These are phyloP conservation scores for Gnathonemus echidnorhynchus DNA, from an alignment of 2,113 vertebrate genomes.

Conservation along the genomic window DNA sequence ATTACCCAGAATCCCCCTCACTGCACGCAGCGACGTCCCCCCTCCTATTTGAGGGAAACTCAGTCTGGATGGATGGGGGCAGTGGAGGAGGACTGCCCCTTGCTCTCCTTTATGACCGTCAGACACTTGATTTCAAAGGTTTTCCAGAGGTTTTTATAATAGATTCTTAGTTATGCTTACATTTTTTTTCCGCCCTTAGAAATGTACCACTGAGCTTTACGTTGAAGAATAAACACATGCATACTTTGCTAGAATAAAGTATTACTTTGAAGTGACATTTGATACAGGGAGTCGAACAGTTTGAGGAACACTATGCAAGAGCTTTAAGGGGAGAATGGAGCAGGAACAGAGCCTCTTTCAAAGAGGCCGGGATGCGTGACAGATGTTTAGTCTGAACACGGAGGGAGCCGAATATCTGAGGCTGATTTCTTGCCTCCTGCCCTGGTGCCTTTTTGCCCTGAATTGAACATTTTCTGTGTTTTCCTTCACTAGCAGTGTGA, in stretches of 20 bases:
- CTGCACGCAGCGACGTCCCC: not conserved
- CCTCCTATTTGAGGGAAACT: not conserved
- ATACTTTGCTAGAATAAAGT: conserved; percentile 34
- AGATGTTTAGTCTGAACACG: conserved; percentile 45
- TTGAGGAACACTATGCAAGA: conserved; percentile 44
- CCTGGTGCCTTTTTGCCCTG: conserved; percentile 30
- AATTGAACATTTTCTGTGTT: conserved; percentile 22
- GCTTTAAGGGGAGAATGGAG: conserved; percentile 41
- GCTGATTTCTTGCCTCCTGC: conserved; percentile 25
- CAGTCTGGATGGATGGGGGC: conserved; percentile 17
- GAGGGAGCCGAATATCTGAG: conserved; percentile 37
- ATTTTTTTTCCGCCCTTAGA: not conserved
- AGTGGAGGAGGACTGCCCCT: not conserved
- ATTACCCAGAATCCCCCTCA: not conserved
- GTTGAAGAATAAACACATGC: conserved; percentile 28
- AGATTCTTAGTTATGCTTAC: conserved; percentile 16
- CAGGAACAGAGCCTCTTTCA: conserved; percentile 45
- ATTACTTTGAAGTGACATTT: conserved; percentile 47
- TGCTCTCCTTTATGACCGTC: not conserved
- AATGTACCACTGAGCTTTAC: conserved; percentile 26
- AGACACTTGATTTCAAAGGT: conserved; percentile 18
- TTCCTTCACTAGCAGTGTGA: conserved; percentile 28
- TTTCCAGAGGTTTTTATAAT: conserved; percentile 25
- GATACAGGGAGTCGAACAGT: conserved; percentile 36
- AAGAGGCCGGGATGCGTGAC: conserved; percentile 43